These are phyloP conservation scores for Rhorus exstirpatorius DNA, from an alignment of 2,888 invertebrate species.

Conservation along the genomic window DNA sequence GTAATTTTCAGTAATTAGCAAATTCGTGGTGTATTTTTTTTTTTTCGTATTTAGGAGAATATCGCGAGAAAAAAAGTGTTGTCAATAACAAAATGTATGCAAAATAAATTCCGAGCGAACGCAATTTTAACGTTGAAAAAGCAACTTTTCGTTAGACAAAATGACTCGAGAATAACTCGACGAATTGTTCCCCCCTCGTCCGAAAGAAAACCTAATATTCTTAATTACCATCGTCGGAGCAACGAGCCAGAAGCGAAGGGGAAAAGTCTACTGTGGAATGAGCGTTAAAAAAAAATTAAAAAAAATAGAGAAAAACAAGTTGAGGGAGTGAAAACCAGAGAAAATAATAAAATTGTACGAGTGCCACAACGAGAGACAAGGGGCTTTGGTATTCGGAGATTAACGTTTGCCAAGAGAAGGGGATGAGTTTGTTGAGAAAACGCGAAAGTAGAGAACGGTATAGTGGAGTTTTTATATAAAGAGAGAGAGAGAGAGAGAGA, in stretches of 20 bases:
- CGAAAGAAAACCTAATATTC: conserved; percentile 71
- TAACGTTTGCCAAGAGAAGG: conserved; percentile 40
- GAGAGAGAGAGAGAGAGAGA: conserved; percentile 2
- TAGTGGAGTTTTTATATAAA: conserved; percentile 46
- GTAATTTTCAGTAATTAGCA: too few species aligned
- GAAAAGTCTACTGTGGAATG: conserved; percentile 39
- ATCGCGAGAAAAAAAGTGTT: too few species aligned
- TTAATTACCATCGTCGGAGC: conserved; percentile 70
- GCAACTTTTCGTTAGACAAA: conserved; percentile 18
- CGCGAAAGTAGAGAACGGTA: conserved; percentile 32
- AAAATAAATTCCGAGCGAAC: conserved; percentile 11
- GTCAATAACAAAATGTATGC: conserved; percentile 6
- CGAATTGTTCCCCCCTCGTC: conserved; percentile 13
- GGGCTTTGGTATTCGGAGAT: conserved; percentile 42
- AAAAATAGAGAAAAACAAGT: neutral
- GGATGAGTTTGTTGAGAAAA: conserved; percentile 59
- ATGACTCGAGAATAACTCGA: conserved; percentile 46
- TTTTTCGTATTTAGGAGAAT: too few species aligned
- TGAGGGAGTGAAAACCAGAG: conserved; percentile 20
- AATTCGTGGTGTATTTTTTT: too few species aligned
- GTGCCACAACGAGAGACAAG: conserved; percentile 43
- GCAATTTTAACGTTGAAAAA: conserved; percentile 15
- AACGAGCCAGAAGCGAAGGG: conserved; percentile 59
- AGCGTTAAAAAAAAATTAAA: conserved; percentile 23
- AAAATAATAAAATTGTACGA: conserved; percentile 65